Conservation (phyloP, 1,140 invertebrate species). For the Idris sp. region DNA sequence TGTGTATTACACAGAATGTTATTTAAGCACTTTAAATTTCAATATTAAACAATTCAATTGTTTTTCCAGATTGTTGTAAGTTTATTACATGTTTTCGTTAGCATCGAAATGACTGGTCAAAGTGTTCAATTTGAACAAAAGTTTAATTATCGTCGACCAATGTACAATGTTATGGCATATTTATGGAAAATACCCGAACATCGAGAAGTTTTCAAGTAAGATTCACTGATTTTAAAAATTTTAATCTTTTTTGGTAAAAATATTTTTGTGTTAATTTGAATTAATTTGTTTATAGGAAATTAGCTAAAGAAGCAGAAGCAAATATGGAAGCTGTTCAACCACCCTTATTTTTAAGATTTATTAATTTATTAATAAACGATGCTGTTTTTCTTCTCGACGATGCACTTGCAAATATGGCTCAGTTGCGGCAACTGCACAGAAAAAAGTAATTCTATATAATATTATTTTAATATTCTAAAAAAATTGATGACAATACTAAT, state of each 20-base stretch:
- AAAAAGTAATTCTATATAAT: conserved; percentile 79
- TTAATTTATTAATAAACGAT: conserved; percentile 97
- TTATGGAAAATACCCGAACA: conserved; percentile 91
- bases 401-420: conserved; percentile 90
- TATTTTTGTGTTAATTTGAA: no score
- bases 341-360: conserved; percentile 94
- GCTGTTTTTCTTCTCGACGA: conserved; percentile 96
- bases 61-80: conserved; percentile 82
- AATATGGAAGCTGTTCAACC: conserved; percentile 94
- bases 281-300: no score
- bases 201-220: conserved; percentile 85
- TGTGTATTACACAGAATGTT: not conserved
- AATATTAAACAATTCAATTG: conserved; percentile 13
- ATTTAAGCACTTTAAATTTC: no score
- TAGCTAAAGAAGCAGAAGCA: conserved; percentile 88
- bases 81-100: conserved; percentile 94
- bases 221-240: conserved; percentile 39
- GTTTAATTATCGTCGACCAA: conserved; percentile 96
- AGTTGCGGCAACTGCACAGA: conserved; percentile 86
- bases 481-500: no score
- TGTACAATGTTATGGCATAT: conserved; percentile 96
- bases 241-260: no score
- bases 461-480: no score
- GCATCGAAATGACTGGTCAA: conserved; percentile 98
- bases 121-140: conserved; percentile 98